These are phyloP conservation scores for Blennius ocellaris DNA, from an alignment of 2,113 vertebrate genomes.

Conservation along the genomic window DNA sequence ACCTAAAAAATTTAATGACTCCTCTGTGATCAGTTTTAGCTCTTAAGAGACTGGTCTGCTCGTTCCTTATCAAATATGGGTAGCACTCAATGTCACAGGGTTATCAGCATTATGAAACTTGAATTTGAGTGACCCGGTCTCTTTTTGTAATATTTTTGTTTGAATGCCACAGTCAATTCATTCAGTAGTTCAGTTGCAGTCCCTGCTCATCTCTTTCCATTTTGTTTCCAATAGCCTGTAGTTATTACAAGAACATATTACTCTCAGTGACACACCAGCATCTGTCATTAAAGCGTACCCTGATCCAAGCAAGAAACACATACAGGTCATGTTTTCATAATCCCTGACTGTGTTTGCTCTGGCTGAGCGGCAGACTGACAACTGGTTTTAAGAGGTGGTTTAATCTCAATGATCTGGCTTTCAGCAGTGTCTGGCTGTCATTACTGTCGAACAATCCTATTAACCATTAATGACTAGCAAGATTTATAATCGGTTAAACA, in stretches of 20 bases:
- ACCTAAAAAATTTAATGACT: too few relatives aligned
- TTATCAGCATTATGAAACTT: background rate
- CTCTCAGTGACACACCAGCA: background rate
- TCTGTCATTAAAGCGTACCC: background rate
- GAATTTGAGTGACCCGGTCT: background rate
- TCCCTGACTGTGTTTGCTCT: background rate
- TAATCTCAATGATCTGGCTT: too few relatives aligned
- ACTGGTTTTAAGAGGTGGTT: too few relatives aligned
- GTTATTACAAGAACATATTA: background rate
- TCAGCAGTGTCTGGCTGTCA: too few relatives aligned
- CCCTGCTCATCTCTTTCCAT: too few relatives aligned
- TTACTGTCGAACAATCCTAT: too few relatives aligned
- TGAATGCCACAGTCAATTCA: background rate
- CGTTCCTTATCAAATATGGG: too few relatives aligned
- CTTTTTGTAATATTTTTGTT: background rate
- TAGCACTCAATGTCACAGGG: background rate
- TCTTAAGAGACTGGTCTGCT: too few relatives aligned
- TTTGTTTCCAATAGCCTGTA: background rate
- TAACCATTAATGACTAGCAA: too few relatives aligned
- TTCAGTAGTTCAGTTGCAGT: background rate
- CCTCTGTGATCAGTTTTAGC: too few relatives aligned
- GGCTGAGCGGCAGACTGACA: background rate
- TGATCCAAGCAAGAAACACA: background rate
- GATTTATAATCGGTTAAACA: too few relatives aligned
- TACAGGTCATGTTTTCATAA: too few relatives aligned